Evolutionary conservation across 1,140 invertebrate species (phyloP).

Genomic region (Brachystomella parvula): DNA sequence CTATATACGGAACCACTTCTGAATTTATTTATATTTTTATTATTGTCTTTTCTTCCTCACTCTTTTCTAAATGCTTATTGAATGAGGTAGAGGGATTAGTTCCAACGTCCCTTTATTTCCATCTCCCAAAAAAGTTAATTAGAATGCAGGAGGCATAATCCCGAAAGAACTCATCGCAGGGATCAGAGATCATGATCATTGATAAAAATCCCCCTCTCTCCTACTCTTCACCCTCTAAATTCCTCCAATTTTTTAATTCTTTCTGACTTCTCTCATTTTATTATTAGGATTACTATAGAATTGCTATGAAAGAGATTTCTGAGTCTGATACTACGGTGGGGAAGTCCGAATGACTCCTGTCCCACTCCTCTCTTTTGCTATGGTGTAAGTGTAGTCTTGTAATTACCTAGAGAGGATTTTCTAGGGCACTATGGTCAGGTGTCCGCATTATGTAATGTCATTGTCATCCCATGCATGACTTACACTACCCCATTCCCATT

Average conservation of each 20-base stretch:
- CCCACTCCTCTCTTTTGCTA: no score
- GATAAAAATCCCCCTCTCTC: not conserved
- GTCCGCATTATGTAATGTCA: not conserved
- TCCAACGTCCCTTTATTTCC: not conserved
- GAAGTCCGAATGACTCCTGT: no score
- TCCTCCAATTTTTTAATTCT: no score
- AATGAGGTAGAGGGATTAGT: not conserved
- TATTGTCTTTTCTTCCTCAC: no score
- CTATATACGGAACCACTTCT: no score
- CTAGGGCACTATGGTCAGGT: slow-evolving; percentile 29
- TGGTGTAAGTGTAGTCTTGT: no score
- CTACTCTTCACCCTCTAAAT: not conserved
- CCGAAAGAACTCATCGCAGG: not conserved
- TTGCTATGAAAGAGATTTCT: no score
- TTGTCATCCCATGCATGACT: not conserved
- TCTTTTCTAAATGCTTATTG: no score
- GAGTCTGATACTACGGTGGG: no score
- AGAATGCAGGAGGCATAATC: slow-evolving; percentile 2
- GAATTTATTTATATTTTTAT: no score
- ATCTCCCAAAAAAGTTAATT: not conserved
- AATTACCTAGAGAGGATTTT: slow-evolving; percentile 26
- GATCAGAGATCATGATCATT: not conserved
- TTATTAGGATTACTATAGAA: no score
- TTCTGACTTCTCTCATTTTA: no score
- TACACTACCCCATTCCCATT: not conserved